Conservation (phyloP, 2,888 invertebrate genomes). For the Ferrisia virgata region DNA sequence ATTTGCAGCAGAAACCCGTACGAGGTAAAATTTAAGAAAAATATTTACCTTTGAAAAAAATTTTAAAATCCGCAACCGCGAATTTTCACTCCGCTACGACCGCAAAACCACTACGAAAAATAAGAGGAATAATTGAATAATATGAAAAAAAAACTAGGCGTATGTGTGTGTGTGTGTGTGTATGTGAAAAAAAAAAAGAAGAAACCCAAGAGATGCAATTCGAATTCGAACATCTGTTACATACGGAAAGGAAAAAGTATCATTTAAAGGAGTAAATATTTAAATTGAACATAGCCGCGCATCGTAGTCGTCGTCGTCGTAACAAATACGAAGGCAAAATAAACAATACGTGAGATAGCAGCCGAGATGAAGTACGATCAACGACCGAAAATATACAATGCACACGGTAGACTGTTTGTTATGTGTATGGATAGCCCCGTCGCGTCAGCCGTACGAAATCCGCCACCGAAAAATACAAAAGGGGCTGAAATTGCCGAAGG, state of each 20-base stretch:
- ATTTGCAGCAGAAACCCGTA: neutral
- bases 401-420: neutral
- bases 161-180: neutral
- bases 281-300: constrained; percentile 25
- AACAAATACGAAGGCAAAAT: constrained; percentile 17
- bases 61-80: neutral
- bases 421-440: neutral
- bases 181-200: neutral
- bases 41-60: neutral
- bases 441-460: neutral
- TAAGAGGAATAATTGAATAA: neutral
- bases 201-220: neutral
- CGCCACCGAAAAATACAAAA: constrained; percentile 23
- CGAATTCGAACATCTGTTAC: constrained; percentile 17
- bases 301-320: neutral
- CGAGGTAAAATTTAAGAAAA: neutral
- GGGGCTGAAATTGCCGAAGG: constrained; percentile 34
- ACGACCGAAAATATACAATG: constrained; percentile 19
- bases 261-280: constrained; percentile 28
- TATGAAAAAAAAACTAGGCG: neutral
- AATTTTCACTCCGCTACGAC: neutral
- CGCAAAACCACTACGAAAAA: neutral
- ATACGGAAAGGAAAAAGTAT: neutral
- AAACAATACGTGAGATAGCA: neutral
- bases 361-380: neutral